Conservation (phyloP, 2,113 vertebrate genomes). For the Tyrannus savana region DNA sequence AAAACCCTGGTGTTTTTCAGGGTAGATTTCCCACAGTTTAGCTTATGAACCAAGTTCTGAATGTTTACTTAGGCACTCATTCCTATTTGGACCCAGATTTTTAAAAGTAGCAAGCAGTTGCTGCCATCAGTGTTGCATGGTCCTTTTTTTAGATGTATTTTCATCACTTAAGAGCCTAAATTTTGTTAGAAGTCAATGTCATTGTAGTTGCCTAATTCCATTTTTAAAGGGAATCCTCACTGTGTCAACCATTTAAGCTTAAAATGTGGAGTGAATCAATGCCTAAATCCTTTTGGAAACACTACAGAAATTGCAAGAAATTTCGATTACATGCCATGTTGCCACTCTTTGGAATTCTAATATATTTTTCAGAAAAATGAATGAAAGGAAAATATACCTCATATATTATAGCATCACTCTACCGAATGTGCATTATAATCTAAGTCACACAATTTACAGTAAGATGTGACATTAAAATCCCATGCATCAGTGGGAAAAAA, state of each 20-base stretch:
- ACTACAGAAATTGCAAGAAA: background rate
- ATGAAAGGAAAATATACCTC: slow-evolving; percentile 4
- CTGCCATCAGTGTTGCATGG: background rate
- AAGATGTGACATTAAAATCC: background rate
- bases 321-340: background rate
- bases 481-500: background rate
- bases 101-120: background rate
- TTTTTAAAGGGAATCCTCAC: background rate
- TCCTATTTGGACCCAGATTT: slow-evolving; percentile 23
- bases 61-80: slow-evolving; percentile 23
- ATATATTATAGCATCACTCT: background rate
- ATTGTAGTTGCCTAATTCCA: background rate
- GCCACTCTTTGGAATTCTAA: background rate
- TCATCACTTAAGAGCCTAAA: background rate
- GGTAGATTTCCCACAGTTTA: slow-evolving; percentile 31
- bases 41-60: slow-evolving; percentile 34
- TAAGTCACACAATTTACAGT: background rate
- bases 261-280: background rate
- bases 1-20: slow-evolving; percentile 45
- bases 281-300: background rate
- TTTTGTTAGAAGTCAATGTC: background rate
- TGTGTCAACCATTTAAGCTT: background rate
- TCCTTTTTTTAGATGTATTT: background rate
- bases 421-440: background rate
- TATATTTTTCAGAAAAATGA: background rate